phyloP scores from a whole-genome alignment of 2,888 invertebrate species.

The Icerya purchasi region DNA sequence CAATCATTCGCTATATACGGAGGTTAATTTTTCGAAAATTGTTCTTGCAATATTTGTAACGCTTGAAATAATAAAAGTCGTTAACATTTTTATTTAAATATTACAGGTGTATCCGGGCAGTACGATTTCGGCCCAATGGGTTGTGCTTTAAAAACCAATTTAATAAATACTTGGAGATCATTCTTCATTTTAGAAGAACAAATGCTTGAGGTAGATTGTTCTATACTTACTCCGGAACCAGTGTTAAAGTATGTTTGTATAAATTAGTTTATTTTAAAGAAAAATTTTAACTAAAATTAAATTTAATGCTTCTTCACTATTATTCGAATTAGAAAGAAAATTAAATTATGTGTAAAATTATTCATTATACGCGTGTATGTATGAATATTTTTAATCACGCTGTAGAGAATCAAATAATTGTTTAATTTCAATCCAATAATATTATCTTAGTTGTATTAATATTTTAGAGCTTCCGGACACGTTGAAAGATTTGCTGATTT shows the following conservation, averaged over 20 bases:
- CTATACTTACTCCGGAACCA: slow-evolving; percentile 88
- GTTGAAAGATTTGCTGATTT: slow-evolving; percentile 97
- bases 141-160: slow-evolving; percentile 88
- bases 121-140: slow-evolving; percentile 99
- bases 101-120: slow-evolving; percentile 50
- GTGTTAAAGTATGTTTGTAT: slow-evolving; percentile 57
- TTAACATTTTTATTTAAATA: too few relatives aligned
- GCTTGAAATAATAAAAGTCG: too few relatives aligned
- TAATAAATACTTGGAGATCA: slow-evolving; percentile 80
- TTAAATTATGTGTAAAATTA: too few relatives aligned
- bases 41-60: too few relatives aligned
- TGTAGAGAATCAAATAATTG: too few relatives aligned
- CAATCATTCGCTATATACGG: slow-evolving; percentile 99
- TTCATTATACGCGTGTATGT: too few relatives aligned
- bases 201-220: slow-evolving; percentile 97
- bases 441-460: slow-evolving; percentile 4
- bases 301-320: too few relatives aligned
- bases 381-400: too few relatives aligned
- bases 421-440: background rate
- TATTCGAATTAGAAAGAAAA: too few relatives aligned
- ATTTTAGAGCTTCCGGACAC: slow-evolving; percentile 73
- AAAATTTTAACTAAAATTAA: too few relatives aligned
- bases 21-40: slow-evolving; percentile 30
- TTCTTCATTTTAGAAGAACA: slow-evolving; percentile 93
- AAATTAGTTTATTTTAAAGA: too few relatives aligned